These are phyloP conservation scores for Orbicella faveolata DNA, from an alignment of 64 coral and sea anemone genomes.

Conservation along the genomic window DNA sequence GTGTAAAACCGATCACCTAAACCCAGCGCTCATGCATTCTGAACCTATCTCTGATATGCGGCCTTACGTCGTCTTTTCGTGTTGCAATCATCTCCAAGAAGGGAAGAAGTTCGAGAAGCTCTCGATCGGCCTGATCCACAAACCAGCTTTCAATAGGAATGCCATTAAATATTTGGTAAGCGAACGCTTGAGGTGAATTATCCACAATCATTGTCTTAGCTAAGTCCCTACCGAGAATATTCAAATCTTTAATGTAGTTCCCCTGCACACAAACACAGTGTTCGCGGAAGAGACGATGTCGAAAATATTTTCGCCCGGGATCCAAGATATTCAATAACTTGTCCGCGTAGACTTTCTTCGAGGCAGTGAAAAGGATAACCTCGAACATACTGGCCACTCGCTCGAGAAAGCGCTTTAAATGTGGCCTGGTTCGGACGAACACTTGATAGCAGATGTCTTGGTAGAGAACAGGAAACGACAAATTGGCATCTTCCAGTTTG, in stretches of 20 bases:
- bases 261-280: conserved; percentile 99
- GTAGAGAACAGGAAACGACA: conserved; percentile 95
- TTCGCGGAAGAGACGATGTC: conserved; percentile 94
- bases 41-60: conserved; percentile 95
- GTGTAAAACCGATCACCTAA: neutral
- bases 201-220: conserved; percentile 99
- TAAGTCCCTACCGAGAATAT: conserved; percentile 92
- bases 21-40: conserved; percentile 79
- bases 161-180: conserved; percentile 97
- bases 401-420: conserved; percentile 93
- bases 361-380: conserved; percentile 99
- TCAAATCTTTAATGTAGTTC: conserved; percentile 99
- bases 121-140: conserved; percentile 89
- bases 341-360: conserved; percentile 97
- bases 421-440: conserved; percentile 94
- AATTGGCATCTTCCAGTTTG: conserved; percentile 96
- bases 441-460: conserved; percentile 99
- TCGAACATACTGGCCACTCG: conserved; percentile 82
- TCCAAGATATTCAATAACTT: conserved; percentile 98
- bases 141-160: conserved; percentile 99
- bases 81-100: conserved; percentile 87
- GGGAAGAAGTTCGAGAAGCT: conserved; percentile 87
- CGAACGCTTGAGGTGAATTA: conserved; percentile 99
- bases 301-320: conserved; percentile 84
- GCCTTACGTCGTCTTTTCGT: conserved; percentile 87